Conservation (phyloP, 2,888 invertebrate genomes). For the Spilosoma lubricipeda region DNA sequence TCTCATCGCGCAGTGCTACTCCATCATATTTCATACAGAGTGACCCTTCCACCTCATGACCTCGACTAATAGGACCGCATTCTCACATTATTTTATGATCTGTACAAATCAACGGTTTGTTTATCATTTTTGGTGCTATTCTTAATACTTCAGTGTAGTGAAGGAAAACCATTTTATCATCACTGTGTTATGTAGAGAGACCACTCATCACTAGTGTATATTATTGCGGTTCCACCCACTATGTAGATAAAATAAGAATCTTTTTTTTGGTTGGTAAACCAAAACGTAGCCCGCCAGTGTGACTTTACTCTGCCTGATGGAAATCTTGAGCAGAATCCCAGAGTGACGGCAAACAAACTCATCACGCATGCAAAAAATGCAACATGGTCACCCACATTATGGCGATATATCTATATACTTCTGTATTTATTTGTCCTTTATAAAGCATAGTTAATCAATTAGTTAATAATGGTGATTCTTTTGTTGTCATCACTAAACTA, state of each 20-base stretch:
- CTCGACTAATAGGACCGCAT: conserved; percentile 46
- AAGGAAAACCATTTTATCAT: not conserved
- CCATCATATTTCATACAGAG: conserved; percentile 50
- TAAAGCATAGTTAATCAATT: no score
- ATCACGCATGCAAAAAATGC: no score
- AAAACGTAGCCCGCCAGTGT: no score
- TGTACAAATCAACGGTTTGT: conserved; percentile 36
- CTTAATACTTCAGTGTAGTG: not conserved
- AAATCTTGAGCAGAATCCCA: no score
- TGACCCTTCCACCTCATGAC: conserved; percentile 52
- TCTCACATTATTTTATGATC: conserved; percentile 24
- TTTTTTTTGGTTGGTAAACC: no score
- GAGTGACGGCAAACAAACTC: no score
- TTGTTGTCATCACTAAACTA: no score
- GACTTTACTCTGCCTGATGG: no score
- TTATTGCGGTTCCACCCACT: not conserved
- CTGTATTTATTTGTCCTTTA: no score
- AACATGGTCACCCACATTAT: no score
- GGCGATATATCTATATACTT: no score
- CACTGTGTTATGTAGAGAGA: not conserved
- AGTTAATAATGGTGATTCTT: no score
- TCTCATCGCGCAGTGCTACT: conserved; percentile 27
- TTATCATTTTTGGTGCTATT: conserved; percentile 12
- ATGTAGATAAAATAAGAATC: not conserved
- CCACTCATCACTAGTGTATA: not conserved